Evolutionary conservation across 2,797 vertebrate genomes (phyloP).

Genomic region (Champsocephalus esox): DNA sequence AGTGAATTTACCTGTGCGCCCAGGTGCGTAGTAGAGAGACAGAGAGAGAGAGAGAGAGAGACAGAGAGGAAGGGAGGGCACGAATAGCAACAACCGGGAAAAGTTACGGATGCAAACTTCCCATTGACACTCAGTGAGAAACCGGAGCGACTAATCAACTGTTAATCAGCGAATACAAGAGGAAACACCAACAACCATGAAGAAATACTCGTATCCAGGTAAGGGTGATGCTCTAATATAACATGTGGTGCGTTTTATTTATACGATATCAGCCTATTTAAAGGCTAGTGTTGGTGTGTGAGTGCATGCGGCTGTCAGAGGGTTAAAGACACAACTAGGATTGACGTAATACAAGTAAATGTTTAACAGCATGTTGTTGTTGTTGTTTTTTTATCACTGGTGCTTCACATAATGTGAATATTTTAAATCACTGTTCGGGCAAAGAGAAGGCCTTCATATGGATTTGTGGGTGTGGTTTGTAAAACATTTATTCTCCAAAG

Average conservation of each 20-base stretch:
- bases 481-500: slow-evolving; percentile 29
- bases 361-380: slow-evolving; percentile 13
- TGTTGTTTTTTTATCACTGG: not conserved
- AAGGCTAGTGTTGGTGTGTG: too few species aligned
- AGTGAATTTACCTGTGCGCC: slow-evolving; percentile 13
- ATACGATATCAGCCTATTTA: not conserved
- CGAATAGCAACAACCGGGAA: slow-evolving; percentile 22
- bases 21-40: slow-evolving; percentile 31
- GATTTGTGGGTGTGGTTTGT: slow-evolving; percentile 56
- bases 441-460: slow-evolving; percentile 22
- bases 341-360: slow-evolving; percentile 4
- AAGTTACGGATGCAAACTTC: slow-evolving; percentile 52
- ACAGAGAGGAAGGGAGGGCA: slow-evolving; percentile 1
- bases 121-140: slow-evolving; percentile 24
- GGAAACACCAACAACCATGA: slow-evolving; percentile 62
- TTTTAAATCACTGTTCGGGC: not conserved
- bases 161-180: not conserved
- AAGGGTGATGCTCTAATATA: slow-evolving; percentile 1
- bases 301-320: not conserved
- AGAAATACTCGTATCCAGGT: slow-evolving; percentile 76
- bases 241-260: not conserved
- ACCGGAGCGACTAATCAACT: slow-evolving; percentile 12
- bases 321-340: not conserved
- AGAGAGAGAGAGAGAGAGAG: slow-evolving; percentile 2
- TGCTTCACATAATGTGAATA: not conserved